Base-by-base conservation (phyloP, 1,140 invertebrate genomes). In the Zaprionus gabonicus region DNA sequence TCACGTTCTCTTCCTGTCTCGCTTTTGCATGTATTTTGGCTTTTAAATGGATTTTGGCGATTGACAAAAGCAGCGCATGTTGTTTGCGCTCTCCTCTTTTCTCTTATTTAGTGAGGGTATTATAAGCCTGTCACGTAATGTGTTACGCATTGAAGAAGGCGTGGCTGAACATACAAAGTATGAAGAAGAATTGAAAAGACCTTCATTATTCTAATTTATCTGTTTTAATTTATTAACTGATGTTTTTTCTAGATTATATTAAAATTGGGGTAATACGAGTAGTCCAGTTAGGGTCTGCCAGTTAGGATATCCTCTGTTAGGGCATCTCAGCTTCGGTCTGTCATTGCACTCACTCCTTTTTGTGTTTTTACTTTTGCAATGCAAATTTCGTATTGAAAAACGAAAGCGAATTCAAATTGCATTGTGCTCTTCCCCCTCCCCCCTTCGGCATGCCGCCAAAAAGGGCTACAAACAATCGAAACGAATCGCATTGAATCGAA, bases 341-440 rank as follows among this genome's bases (percentile, higher is more conserved):
- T 57, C 49, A 36, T 57, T 75, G 55, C 58, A 15, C 27, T 60
- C 25, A 58, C 28, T 34, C 49, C 51, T 53, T 38, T 13, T 38
- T 58, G 28, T 57, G 10, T 58, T 63, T 63, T 59, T 46, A 7
- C 23, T 17, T 67, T 57, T n/a, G 23, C 34, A 71, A 44, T 60
- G 56, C 31, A 60, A 66, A 62, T 51, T 51, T 51, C 20, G 20
- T n/a, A 49, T 49, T 49, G 3, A 51, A 77, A 84, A 78, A 56
- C 55, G 82, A 85, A 84, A 84, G 82, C 76, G 56, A 71, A 71
- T 78, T 69, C 82, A 53, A 69, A 66, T 58, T 80, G 81, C 81
- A 71, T 64, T 82, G 27, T 67, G 53, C 28, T 56, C 49, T 38
- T 60, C 28, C 10, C 20, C 41, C n/a, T n/a, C 10, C 3, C 3